phyloP scores from a whole-genome alignment of 2,113 vertebrate genomes.

The Copsychus sechellarum region DNA sequence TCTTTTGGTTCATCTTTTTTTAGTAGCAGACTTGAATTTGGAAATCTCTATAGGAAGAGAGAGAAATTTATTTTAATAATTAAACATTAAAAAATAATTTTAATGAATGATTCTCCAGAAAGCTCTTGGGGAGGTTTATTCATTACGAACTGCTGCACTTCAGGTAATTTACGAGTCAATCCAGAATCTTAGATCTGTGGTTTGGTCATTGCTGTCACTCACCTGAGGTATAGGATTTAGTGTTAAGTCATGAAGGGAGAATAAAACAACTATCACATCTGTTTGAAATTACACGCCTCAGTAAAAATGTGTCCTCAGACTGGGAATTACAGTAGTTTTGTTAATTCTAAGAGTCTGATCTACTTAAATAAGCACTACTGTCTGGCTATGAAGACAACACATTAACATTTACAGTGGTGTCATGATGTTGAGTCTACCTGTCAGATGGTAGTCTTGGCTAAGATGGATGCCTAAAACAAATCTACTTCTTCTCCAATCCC shows the following conservation, averaged over 20 bases:
- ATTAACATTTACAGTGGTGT: conserved; percentile 4
- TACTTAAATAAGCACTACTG: not conserved
- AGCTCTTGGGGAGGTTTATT: not conserved
- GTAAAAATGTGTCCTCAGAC: not conserved
- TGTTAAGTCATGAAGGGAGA: not conserved
- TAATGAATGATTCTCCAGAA: not conserved
- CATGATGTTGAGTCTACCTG: conserved; percentile 30
- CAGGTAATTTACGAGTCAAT: not conserved
- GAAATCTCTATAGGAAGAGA: not conserved
- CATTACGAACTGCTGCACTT: not conserved
- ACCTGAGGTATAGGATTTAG: not conserved
- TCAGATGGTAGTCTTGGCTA: conserved; percentile 9
- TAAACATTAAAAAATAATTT: not conserved
- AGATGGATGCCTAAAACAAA: not conserved
- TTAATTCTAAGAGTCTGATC: conserved; percentile 9
- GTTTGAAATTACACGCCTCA: not conserved
- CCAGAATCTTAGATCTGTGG: not conserved
- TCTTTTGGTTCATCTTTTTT: not conserved
- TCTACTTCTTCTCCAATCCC: not conserved
- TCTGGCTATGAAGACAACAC: conserved; percentile 13
- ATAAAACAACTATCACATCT: not conserved
- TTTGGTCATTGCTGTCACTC: not conserved
- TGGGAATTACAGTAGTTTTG: not conserved
- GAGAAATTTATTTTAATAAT: not conserved
- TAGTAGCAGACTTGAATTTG: not conserved